phyloP scores from a whole-genome alignment of 2,888 invertebrate genomes.

The Emmelina monodactyla region DNA sequence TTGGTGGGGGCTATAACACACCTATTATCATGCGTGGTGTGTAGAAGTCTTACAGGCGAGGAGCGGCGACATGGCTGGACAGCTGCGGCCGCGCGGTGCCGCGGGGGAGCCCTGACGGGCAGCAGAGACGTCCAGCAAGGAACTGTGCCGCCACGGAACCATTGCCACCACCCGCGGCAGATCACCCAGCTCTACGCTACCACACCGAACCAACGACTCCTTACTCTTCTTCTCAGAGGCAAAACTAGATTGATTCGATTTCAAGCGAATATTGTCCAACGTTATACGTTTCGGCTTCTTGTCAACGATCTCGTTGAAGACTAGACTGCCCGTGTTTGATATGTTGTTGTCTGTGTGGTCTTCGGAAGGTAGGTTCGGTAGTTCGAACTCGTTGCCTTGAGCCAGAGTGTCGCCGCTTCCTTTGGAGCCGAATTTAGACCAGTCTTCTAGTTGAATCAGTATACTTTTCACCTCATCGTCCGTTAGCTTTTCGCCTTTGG shows the following conservation, averaged over 20 bases:
- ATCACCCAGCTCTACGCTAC: conserved; percentile 28
- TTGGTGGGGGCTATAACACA: conserved; percentile 43
- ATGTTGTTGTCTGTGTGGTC: conserved; percentile 31
- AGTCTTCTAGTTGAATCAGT: conserved; percentile 52
- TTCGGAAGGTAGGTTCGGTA: conserved; percentile 51
- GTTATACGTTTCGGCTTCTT: conserved; percentile 57
- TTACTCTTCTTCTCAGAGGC: conserved; percentile 26
- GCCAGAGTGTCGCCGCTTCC: conserved; percentile 55
- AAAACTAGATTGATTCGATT: conserved; percentile 34
- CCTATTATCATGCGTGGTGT: conserved; percentile 53
- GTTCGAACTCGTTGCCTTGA: conserved; percentile 52
- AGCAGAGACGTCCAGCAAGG: conserved; percentile 17
- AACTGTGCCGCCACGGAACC: conserved; percentile 19
- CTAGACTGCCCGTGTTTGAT: conserved; percentile 27
- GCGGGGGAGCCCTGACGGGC: conserved; percentile 21
- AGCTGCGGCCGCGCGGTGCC: conserved; percentile 10
- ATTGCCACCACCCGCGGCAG: conserved; percentile 24
- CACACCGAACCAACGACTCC: conserved; percentile 27
- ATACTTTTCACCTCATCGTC: conserved; percentile 57
- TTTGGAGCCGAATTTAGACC: conserved; percentile 56
- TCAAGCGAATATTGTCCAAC: conserved; percentile 45
- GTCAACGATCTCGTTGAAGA: conserved; percentile 60
- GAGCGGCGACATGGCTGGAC: conserved; percentile 15
- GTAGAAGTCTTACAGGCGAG: conserved; percentile 39
- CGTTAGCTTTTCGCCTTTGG: conserved; percentile 36